Percentiles rank a stretch among this genome's conserved stretches.
Conservation (phyloP, 2,888 invertebrate species). For the Drosophila prolongata region DNA sequence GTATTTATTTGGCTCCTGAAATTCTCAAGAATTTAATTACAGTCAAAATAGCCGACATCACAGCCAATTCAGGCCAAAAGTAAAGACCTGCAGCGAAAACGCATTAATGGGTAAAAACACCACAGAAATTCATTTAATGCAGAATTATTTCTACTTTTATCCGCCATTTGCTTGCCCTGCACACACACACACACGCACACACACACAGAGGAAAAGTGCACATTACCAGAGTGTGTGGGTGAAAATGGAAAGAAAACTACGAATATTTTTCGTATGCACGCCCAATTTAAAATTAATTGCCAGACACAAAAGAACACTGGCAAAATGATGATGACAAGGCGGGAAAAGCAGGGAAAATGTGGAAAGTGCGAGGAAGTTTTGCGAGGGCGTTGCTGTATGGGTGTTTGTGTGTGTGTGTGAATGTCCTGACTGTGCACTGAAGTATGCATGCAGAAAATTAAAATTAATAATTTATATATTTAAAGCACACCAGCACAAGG, state of each 20-base stretch:
- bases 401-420: constrained; percentile 30
- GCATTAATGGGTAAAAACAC: constrained; percentile 43
- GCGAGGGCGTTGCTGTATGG: constrained; percentile 27
- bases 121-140: constrained; percentile 49
- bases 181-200: constrained; percentile 3
- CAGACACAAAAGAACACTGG: constrained; percentile 79
- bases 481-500: constrained; percentile 51
- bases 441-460: constrained; percentile 83
- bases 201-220: constrained; percentile 7
- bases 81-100: constrained; percentile 18
- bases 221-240: constrained; percentile 14
- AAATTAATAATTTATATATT: constrained; percentile 82
- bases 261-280: constrained; percentile 78
- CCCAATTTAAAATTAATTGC: constrained; percentile 83
- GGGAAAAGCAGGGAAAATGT: constrained; percentile 4
- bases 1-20: neutral
- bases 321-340: constrained; percentile 41
- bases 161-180: constrained; percentile 11
- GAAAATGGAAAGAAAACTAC: constrained; percentile 66
- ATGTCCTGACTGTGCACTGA: constrained; percentile 60
- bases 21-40: constrained; percentile 8
- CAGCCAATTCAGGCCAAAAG: constrained; percentile 6
- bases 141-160: constrained; percentile 29
- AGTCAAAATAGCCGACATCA: constrained; percentile 7
- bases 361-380: constrained; percentile 50